Base-by-base conservation (phyloP, 2,888 invertebrate species). In the Eutolmus rufibarbis region DNA sequence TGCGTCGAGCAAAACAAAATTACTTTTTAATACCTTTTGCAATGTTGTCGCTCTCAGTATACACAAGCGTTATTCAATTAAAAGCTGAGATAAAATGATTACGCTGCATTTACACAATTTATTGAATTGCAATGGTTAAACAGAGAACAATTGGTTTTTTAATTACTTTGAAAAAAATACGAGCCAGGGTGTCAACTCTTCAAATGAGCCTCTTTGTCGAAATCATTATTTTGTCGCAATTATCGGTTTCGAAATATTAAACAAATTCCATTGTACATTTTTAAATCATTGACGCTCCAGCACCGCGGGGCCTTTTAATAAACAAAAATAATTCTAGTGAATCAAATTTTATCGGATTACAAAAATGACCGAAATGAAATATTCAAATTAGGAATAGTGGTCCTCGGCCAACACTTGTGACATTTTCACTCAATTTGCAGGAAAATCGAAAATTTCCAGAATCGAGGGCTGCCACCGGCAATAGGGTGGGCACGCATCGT, bases 351-450 rank as follows among this genome's bases (percentile, higher is more conserved):
- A 79, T 79, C 79, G 23, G 23, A 79, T 51, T 28, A 51, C 28
- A 79, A 51, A 79, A 79, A 51, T 23, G 31, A 28, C 14, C 51
- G 31, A 79, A 79, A 79, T 51, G 79, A 79, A 79, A 79, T 79
- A 79, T 79, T 79, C 34, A 79, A 79, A 79, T 79, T 79, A 79
- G 51, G 28, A 40, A 28, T 78, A 43, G 78, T 23, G 23, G 79
- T 51, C 46, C 23, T 51, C 51, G n/a, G 79, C n/a, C 14, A 28
- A 28, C 51, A 79, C 51, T 79, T 79, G 46, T 46, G 51, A 51
- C 28, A 79, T 79, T 79, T 79, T 46, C 46, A 79, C 79, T 79
- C 79, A 79, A 79, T 79, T 79, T 79, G 5, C 51, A 46, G 78
- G 28, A 79, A 79, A 79, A 79, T 79, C 79, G 51, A 51, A 56